Conservation (phyloP, 2,113 vertebrate genomes). For the Seriola aureovittata region DNA sequence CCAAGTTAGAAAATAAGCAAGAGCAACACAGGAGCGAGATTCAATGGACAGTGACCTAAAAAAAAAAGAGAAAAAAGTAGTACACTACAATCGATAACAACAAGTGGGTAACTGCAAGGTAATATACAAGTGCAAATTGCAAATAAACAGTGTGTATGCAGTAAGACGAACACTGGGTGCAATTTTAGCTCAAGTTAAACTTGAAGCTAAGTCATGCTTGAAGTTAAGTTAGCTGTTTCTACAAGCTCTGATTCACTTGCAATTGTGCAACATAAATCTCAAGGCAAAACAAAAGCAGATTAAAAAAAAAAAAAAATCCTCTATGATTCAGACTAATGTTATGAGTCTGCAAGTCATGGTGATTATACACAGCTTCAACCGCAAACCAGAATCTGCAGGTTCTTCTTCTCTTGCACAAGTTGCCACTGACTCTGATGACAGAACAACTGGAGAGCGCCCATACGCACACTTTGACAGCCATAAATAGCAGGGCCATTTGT, state of each 20-base stretch:
- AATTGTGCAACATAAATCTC: neutral
- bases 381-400: neutral
- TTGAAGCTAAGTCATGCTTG: too few species aligned
- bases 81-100: constrained; percentile 30
- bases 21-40: neutral
- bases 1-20: neutral
- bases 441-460: constrained; percentile 14
- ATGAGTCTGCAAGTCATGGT: neutral
- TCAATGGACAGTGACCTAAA: neutral
- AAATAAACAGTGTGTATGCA: neutral
- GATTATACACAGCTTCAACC: neutral
- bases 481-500: constrained; percentile 58
- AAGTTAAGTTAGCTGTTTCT: neutral
- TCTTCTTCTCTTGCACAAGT: neutral
- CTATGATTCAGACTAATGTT: neutral
- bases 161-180: neutral
- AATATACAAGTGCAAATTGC: neutral
- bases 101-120: neutral
- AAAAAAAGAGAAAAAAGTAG: neutral
- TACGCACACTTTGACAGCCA: constrained; percentile 21
- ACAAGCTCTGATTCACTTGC: neutral
- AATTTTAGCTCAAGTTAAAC: neutral
- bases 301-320: neutral
- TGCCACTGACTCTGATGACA: neutral
- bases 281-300: neutral